Conservation (phyloP, 2,113 vertebrate genomes). For the Argyrosomus japonicus region DNA sequence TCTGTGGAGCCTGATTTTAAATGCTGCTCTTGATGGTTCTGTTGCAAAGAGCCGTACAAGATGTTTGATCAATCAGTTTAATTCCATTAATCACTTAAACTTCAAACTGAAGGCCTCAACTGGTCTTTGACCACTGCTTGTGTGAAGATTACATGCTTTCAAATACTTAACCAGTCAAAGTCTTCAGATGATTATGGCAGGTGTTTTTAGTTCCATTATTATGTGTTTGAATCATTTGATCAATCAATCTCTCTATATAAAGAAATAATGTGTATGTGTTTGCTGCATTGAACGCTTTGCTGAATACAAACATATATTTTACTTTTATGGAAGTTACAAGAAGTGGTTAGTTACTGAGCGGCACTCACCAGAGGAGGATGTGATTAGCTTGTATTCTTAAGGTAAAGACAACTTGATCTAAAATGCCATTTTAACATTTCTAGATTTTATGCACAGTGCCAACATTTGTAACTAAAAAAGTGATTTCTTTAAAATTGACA, state of each 20-base stretch:
- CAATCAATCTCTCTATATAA: neutral
- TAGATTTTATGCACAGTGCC: neutral
- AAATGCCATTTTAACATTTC: neutral
- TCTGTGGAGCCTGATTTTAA: constrained; percentile 18
- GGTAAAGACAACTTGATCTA: neutral
- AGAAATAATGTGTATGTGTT: neutral
- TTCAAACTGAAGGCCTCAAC: neutral
- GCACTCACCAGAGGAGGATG: neutral
- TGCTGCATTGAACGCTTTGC: neutral
- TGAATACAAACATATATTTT: neutral
- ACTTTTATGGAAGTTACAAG: neutral
- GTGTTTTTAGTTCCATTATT: constrained; percentile 8
- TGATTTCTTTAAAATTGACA: neutral
- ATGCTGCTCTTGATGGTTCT: neutral
- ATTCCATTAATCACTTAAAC: constrained; percentile 4
- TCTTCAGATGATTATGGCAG: constrained; percentile 11
- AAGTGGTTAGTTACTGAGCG: neutral
- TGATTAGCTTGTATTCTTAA: neutral
- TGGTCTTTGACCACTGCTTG: constrained; percentile 19
- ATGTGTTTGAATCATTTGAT: constrained; percentile 4
- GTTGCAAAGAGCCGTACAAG: neutral
- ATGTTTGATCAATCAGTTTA: constrained; percentile 1
- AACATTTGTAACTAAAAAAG: neutral
- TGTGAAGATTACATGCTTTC: constrained; percentile 29
- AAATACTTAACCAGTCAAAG: constrained; percentile 16